Conservation (phyloP, 1,140 invertebrate genomes). For the Drosophila biarmipes region DNA sequence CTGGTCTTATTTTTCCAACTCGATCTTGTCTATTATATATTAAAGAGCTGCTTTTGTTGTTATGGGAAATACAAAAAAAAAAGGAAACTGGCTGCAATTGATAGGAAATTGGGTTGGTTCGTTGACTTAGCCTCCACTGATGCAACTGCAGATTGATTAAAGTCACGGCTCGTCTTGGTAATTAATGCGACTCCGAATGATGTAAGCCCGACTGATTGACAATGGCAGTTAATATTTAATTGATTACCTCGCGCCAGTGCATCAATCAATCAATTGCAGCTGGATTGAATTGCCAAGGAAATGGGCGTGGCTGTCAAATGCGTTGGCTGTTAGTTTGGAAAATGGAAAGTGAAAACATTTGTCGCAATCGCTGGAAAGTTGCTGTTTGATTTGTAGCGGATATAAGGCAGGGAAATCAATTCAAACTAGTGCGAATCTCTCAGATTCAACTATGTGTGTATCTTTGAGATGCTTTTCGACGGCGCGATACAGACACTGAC, state of each 20-base stretch:
- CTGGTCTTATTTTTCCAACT: constrained; percentile 13
- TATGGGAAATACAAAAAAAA: constrained; percentile 32
- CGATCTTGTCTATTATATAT: constrained; percentile 58
- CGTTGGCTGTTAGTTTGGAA: constrained; percentile 25
- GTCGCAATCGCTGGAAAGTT: constrained; percentile 66
- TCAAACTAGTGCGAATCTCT: constrained; percentile 23
- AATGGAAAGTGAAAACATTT: constrained; percentile 61
- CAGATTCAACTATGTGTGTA: constrained; percentile 10
- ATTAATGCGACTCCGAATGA: constrained; percentile 73
- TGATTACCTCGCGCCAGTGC: constrained; percentile 53
- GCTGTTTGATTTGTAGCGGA: constrained; percentile 47
- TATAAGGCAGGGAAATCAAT: constrained; percentile 43
- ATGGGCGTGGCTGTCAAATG: constrained; percentile 64
- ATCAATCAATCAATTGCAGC: constrained; percentile 53
- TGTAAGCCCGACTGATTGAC: constrained; percentile 71
- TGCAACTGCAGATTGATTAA: constrained; percentile 56
- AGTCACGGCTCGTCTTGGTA: constrained; percentile 43
- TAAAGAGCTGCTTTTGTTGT: constrained; percentile 69
- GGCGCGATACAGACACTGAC: constrained; percentile 46
- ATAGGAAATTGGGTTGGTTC: constrained; percentile 77
- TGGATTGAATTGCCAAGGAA: constrained; percentile 22
- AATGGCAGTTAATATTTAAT: constrained; percentile 70
- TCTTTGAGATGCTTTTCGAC: constrained; percentile 33
- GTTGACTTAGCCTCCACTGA: constrained; percentile 62
- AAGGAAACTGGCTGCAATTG: constrained; percentile 50